Evolutionary conservation across 37 sponge, comb jelly and placozoan genomes (phyloP), one percentile per base, ranked within the genome.

Genomic region (Bolinopsis microptera): DNA sequence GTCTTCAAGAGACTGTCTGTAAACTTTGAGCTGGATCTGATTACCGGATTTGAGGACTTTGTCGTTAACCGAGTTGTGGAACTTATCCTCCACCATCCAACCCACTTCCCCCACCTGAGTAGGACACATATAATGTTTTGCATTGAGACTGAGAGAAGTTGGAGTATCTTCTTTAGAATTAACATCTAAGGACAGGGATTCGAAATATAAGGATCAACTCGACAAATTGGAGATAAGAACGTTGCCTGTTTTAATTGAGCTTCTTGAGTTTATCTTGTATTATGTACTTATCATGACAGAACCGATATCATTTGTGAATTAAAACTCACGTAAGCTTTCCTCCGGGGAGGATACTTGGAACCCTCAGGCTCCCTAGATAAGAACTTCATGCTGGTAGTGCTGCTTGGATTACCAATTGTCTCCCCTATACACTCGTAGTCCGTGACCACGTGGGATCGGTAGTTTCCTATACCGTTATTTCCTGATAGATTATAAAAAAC

Each of bases 341-440:
- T 86, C 27, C 61, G 0, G 1, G 90, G 90, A 2, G 90, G 90
- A 27, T 41, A 86, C 16, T 28, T 38, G 21, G 90, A 2, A 1
- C 61, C 90, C 61, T 86, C 48, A 38, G 90, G 61, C 26, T 86
- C 90, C 35, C 90, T 2, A 23, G 36, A 33, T 48, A 86, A 27
- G 90, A 86, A 86, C 28, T 86, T 86, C 41, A 41, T 86, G 61
- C 90, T 86, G 25, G 90, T 86, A 22, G 90, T 86, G 13, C 36
- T 34, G 28, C 90, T 86, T 1, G 41, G 41, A 48, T 86, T 86
- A 30, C 39, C 1, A 8, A 27, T 48, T 24, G 90, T 41, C 28
- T 21, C 32, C 48, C 90, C 90, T 3, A 86, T 86, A 48, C 30
- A 40, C 90, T 86, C 90, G 90, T 86, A 86, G 90, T 86, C 90